Percentiles rank a stretch among this genome's conserved stretches.
phyloP scores from a whole-genome alignment of 2,888 invertebrate species.

The Hirtodrosophila cameraria region DNA sequence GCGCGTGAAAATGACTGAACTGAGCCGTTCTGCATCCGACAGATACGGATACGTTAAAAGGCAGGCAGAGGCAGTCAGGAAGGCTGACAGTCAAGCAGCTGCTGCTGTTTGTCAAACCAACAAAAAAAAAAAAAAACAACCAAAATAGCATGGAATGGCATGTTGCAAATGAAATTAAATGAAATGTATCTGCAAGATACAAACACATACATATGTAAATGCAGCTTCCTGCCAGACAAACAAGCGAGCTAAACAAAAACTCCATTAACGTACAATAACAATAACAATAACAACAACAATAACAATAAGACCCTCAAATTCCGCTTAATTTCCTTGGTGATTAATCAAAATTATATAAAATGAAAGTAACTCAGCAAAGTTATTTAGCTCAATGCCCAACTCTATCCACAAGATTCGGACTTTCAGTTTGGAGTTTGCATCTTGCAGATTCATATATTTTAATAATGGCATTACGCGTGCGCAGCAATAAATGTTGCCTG shows the following conservation, averaged over 20 bases:
- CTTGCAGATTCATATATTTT: constrained; percentile 24
- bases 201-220: constrained; percentile 26
- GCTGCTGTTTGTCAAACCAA: constrained; percentile 38
- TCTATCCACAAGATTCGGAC: neutral
- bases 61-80: neutral
- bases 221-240: constrained; percentile 34
- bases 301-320: constrained; percentile 29
- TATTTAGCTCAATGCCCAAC: constrained; percentile 4
- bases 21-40: constrained; percentile 26
- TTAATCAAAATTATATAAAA: constrained; percentile 67
- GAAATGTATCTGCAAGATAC: constrained; percentile 64
- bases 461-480: constrained; percentile 9
- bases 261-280: constrained; percentile 45
- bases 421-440: constrained; percentile 3
- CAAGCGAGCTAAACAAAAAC: constrained; percentile 6
- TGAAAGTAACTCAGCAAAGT: constrained; percentile 40
- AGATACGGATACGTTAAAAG: constrained; percentile 28
- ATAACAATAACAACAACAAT: too few species aligned
- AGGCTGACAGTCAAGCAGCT: constrained; percentile 25
- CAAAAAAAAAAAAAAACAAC: neutral
- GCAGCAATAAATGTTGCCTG: constrained; percentile 3
- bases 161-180: constrained; percentile 29
- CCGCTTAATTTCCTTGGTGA: constrained; percentile 62
- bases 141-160: constrained; percentile 28
- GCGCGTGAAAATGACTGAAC: constrained; percentile 61